phyloP scores from a whole-genome alignment of 2,888 invertebrate genomes.

The Oscheius sp. region DNA sequence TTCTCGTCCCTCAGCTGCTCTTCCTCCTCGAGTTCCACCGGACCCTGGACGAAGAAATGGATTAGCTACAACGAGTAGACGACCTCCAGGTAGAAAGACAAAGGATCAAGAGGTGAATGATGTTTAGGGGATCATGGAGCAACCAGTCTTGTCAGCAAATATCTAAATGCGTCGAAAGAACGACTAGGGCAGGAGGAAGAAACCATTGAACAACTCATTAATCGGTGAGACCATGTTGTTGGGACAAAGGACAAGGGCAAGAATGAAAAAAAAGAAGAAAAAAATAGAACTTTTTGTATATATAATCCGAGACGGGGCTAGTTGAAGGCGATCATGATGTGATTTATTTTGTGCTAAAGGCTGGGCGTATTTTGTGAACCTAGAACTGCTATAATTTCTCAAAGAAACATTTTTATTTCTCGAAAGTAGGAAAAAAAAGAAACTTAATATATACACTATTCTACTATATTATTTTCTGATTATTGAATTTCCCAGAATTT shows the following conservation, averaged over 20 bases:
- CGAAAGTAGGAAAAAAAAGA: no score
- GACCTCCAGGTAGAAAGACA: neutral
- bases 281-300: no score
- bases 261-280: no score
- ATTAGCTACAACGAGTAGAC: neutral
- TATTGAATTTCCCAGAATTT: neutral
- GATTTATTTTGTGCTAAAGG: no score
- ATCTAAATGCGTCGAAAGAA: constrained; percentile 22
- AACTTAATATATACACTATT: no score
- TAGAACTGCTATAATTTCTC: no score
- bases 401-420: no score
- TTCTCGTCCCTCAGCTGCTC: constrained; percentile 20
- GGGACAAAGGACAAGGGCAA: no score
- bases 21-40: constrained; percentile 2
- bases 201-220: constrained; percentile 11
- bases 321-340: no score
- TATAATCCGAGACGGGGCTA: no score
- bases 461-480: no score
- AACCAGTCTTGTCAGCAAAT: constrained; percentile 3
- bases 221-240: neutral
- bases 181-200: constrained; percentile 4
- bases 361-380: no score
- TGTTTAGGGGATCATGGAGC: constrained; percentile 1
- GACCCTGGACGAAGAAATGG: constrained; percentile 28
- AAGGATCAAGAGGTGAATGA: neutral